These are phyloP conservation scores for Lingula anatina DNA, from an alignment of 2,888 invertebrate genomes.

Conservation along the genomic window DNA sequence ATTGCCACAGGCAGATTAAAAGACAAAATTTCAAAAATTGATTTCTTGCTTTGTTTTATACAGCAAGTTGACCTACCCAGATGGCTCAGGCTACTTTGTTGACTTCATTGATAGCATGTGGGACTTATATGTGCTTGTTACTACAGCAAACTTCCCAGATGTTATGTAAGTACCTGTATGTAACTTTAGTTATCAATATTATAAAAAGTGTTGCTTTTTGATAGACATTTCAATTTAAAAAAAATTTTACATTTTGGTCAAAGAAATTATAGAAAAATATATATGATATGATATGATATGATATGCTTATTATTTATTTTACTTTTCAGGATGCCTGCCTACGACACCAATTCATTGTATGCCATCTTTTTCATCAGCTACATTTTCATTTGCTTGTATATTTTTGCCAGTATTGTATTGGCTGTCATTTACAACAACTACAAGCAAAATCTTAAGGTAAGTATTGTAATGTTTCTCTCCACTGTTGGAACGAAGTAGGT, in stretches of 20 bases:
- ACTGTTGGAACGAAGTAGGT: too few relatives aligned
- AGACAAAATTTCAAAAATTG: background rate
- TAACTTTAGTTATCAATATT: too few relatives aligned
- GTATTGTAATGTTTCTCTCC: too few relatives aligned
- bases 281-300: too few relatives aligned
- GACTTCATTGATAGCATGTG: slow-evolving; percentile 53
- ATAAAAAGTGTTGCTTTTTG: too few relatives aligned
- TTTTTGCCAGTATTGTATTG: slow-evolving; percentile 78
- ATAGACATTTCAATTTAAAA: too few relatives aligned
- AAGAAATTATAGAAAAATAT: too few relatives aligned
- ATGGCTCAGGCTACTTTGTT: slow-evolving; percentile 51
- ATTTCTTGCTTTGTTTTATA: slow-evolving; percentile 4
- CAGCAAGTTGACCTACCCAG: slow-evolving; percentile 40
- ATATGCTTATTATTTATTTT: background rate
- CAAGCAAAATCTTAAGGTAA: slow-evolving; percentile 68
- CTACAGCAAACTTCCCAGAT: slow-evolving; percentile 56
- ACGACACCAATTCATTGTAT: slow-evolving; percentile 49
- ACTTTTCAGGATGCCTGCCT: slow-evolving; percentile 54
- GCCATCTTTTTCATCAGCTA: slow-evolving; percentile 53
- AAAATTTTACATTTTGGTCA: too few relatives aligned
- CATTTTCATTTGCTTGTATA: slow-evolving; percentile 53
- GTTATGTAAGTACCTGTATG: slow-evolving; percentile 52
- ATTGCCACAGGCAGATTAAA: too few relatives aligned
- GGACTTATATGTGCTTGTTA: slow-evolving; percentile 55
- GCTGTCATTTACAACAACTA: slow-evolving; percentile 97